phyloP scores from a whole-genome alignment of 2,113 vertebrate species.

The Microtus oregoni region DNA sequence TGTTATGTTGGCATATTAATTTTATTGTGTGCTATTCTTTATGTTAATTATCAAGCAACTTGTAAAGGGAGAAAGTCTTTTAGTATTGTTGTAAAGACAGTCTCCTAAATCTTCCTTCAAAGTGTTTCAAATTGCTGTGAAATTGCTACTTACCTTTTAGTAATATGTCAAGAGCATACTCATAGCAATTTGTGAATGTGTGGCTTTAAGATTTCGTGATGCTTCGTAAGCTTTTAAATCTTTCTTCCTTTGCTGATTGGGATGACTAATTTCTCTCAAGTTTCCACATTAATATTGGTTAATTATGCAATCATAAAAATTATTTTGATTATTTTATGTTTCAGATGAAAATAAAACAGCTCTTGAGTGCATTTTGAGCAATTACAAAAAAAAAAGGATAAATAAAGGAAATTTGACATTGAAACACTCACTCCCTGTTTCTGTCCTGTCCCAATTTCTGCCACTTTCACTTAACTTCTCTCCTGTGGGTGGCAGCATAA shows the following conservation, averaged over 20 bases:
- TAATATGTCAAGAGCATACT: not conserved
- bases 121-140: constrained; percentile 8
- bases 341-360: not conserved
- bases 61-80: not conserved
- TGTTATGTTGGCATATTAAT: not conserved
- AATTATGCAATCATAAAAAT: not conserved
- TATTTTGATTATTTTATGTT: not conserved
- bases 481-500: not conserved
- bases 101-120: constrained; percentile 29
- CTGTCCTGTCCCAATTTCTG: not conserved
- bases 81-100: not conserved
- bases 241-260: not conserved
- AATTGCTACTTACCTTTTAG: not conserved
- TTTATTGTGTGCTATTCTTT: not conserved
- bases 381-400: not conserved
- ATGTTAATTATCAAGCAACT: not conserved
- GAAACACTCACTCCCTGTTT: not conserved
- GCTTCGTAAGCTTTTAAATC: not conserved
- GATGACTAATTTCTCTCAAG: not conserved
- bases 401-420: not conserved
- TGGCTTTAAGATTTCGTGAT: constrained; percentile 36
- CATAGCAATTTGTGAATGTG: not conserved
- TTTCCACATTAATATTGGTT: not conserved
- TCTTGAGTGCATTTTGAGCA: not conserved
- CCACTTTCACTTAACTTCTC: not conserved